These are phyloP conservation scores for Furcula furcula DNA, from an alignment of 2,888 invertebrate species.

Conservation along the genomic window DNA sequence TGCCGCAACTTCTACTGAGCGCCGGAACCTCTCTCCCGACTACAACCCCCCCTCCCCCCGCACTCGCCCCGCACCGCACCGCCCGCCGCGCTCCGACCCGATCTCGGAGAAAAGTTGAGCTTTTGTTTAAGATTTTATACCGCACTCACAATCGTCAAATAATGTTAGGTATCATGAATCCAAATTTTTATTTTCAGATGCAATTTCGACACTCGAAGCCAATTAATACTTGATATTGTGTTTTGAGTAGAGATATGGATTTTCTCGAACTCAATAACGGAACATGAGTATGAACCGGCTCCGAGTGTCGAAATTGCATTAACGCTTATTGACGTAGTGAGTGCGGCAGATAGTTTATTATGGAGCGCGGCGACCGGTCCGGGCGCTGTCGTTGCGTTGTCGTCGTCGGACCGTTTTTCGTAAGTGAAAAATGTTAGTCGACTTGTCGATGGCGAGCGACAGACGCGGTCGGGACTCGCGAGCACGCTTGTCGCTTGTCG, in stretches of 20 bases:
- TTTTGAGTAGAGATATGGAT: too few species aligned
- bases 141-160: too few species aligned
- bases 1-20: constrained; percentile 73
- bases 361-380: constrained; percentile 13
- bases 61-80: constrained; percentile 12
- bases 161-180: too few species aligned
- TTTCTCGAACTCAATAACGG: too few species aligned
- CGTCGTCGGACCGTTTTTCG: not conserved
- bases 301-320: too few species aligned
- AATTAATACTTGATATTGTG: too few species aligned
- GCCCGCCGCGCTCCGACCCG: constrained; percentile 9
- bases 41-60: constrained; percentile 19
- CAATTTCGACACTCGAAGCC: too few species aligned
- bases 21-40: constrained; percentile 16
- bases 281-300: too few species aligned
- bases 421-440: not conserved
- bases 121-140: constrained; percentile 33
- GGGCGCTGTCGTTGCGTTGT: not conserved
- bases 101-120: constrained; percentile 33
- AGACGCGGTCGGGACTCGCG: not conserved
- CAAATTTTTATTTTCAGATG: too few species aligned
- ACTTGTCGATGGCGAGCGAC: not conserved
- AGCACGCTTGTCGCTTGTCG: not conserved
- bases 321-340: too few species aligned
- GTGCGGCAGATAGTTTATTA: too few species aligned